These are phyloP conservation scores for Apodemia zela DNA, from an alignment of 2,888 invertebrate species.

Conservation along the genomic window DNA sequence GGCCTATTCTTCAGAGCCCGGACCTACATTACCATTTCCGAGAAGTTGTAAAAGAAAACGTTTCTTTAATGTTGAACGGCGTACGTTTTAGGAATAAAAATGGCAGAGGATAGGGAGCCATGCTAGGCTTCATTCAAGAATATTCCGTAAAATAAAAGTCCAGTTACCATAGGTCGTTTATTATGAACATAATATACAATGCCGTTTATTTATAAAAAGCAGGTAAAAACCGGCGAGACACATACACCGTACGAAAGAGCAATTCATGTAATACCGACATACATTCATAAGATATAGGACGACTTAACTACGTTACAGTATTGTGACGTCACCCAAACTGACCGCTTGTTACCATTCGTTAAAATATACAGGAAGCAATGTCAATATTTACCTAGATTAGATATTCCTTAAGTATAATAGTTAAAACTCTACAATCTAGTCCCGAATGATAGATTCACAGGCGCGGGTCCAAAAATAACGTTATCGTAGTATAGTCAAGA, in stretches of 20 bases:
- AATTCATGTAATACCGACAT: conserved; percentile 47
- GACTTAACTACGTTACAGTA: conserved; percentile 36
- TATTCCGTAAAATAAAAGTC: conserved; percentile 28
- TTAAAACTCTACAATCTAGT: neutral
- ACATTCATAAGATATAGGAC: conserved; percentile 45
- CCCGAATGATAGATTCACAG: no score
- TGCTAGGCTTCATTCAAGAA: neutral
- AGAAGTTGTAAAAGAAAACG: no score
- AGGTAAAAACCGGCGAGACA: conserved; percentile 70
- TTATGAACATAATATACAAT: conserved; percentile 79
- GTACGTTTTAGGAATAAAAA: no score
- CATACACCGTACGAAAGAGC: conserved; percentile 62
- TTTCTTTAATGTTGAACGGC: no score
- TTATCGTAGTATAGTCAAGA: no score
- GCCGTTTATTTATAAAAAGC: conserved; percentile 77
- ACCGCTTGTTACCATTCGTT: neutral
- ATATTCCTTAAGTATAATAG: neutral
- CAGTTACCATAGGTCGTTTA: conserved; percentile 58
- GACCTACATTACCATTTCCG: no score
- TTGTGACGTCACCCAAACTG: neutral
- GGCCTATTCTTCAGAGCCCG: no score
- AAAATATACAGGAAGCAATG: neutral
- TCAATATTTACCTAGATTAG: neutral
- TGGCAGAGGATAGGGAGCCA: no score
- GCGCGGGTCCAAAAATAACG: no score